These are phyloP conservation scores for Grantiella picta DNA, from an alignment of 2,113 vertebrate genomes.

Conservation along the genomic window DNA sequence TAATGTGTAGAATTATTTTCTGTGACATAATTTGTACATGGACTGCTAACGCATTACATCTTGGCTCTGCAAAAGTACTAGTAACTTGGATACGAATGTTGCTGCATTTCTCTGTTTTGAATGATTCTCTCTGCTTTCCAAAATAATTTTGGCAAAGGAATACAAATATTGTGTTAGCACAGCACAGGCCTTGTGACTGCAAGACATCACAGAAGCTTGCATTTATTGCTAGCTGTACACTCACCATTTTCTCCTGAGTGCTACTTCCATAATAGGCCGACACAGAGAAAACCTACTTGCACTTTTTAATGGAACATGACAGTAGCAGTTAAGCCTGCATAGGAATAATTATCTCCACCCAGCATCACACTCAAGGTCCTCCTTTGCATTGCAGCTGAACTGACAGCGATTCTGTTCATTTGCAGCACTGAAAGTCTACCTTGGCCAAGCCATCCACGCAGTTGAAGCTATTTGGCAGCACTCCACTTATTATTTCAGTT, in stretches of 20 bases:
- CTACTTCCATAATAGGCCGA: background rate
- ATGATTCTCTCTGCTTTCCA: background rate
- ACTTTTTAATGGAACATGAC: constrained; percentile 27
- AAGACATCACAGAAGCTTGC: background rate
- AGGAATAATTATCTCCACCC: constrained; percentile 3
- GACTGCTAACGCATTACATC: background rate
- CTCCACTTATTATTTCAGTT: background rate
- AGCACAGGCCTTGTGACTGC: background rate
- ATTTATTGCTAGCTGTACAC: background rate
- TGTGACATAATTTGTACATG: background rate
- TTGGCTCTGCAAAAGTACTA: background rate
- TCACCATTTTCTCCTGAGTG: background rate
- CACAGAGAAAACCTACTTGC: background rate
- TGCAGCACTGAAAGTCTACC: background rate
- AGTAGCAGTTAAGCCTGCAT: background rate
- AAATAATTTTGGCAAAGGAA: background rate
- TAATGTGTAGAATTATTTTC: background rate
- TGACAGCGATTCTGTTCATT: background rate
- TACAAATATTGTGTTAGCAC: background rate
- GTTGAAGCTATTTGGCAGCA: background rate
- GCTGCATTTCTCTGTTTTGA: background rate
- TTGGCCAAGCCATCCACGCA: background rate
- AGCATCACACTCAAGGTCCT: background rate
- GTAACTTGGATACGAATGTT: background rate
- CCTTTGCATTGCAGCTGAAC: background rate